Evolutionary conservation across 2,113 vertebrate genomes (phyloP).

Genomic region (Nymphicus hollandicus): DNA sequence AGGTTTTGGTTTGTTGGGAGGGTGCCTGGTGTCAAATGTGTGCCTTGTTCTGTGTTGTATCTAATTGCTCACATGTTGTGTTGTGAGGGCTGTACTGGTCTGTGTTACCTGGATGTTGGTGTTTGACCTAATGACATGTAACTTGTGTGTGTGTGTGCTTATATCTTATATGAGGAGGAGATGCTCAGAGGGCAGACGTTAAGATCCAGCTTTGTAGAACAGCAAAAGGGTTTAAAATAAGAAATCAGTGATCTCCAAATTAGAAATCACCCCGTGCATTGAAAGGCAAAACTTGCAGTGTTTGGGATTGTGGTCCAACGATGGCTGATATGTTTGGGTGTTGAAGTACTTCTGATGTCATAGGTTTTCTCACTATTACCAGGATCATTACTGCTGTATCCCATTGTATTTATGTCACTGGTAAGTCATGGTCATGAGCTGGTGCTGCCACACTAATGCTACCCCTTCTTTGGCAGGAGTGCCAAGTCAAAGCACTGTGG

Average conservation of each 20-base stretch:
- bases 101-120: not conserved
- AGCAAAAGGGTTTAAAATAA: not conserved
- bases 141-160: not conserved
- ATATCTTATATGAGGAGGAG: not conserved
- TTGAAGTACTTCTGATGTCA: not conserved
- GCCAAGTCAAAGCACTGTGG: constrained; percentile 95
- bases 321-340: not conserved
- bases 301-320: not conserved
- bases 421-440: not conserved
- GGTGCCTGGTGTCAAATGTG: not conserved
- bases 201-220: not conserved
- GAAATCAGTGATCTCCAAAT: not conserved
- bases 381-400: not conserved
- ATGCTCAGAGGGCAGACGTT: not conserved
- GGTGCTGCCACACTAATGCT: not conserved
- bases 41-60: not conserved
- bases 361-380: not conserved
- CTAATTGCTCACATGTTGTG: not conserved
- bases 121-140: not conserved
- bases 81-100: not conserved
- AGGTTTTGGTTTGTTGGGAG: not conserved
- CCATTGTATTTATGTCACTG: not conserved
- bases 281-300: not conserved
- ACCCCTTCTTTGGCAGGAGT: constrained; percentile 76
- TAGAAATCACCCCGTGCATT: not conserved